Evolutionary conservation across 1,140 invertebrate species (phyloP).

Genomic region (Armadillidium nasatum): DNA sequence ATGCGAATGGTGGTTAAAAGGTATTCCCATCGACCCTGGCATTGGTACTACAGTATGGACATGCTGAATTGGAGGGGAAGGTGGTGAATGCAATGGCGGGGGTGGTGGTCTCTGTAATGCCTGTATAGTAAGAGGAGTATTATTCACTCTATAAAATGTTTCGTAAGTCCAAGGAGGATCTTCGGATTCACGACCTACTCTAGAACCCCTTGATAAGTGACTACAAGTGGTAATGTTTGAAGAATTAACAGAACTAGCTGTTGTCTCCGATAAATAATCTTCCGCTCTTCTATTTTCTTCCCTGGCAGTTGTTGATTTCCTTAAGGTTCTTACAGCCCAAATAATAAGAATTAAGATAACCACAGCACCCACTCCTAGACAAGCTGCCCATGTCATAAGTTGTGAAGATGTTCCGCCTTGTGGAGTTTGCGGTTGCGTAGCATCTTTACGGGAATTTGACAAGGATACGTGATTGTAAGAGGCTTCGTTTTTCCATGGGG

Average conservation of each 20-base stretch:
- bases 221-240: not conserved
- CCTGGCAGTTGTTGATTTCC: not conserved
- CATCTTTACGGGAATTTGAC: not conserved
- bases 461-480: not conserved
- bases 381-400: not conserved
- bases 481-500: not conserved
- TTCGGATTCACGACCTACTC: not conserved
- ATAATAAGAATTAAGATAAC: not conserved
- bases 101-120: not conserved
- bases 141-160: not conserved
- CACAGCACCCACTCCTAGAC: not conserved
- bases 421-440: not conserved
- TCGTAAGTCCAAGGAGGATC: not conserved
- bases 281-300: not conserved
- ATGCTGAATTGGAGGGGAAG: not conserved
- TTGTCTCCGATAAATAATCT: not conserved
- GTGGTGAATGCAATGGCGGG: not conserved
- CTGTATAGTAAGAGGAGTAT: not conserved
- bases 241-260: not conserved
- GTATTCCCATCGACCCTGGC: not conserved
- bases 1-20: not conserved
- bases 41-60: not conserved
- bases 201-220: not conserved
- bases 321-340: not conserved
- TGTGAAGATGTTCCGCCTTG: not conserved